phyloP scores from a whole-genome alignment of 2,113 vertebrate genomes.

The Cyanoramphus novaezelandiae region DNA sequence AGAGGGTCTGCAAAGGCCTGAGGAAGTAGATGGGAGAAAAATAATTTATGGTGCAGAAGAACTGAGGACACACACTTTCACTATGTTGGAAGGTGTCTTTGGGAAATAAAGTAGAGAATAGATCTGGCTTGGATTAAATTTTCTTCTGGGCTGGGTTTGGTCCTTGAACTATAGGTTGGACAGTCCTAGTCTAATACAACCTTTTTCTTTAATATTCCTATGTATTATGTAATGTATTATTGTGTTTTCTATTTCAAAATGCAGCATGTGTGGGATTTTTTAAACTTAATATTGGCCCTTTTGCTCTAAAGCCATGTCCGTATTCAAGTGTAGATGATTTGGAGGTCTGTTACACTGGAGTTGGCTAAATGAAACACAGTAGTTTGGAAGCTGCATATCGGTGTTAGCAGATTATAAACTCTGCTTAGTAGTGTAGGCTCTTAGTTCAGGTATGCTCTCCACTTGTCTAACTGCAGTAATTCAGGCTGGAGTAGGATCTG shows the following conservation, averaged over 20 bases:
- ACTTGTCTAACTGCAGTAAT: neutral
- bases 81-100: neutral
- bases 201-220: neutral
- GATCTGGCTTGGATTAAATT: neutral
- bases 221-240: neutral
- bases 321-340: neutral
- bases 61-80: rapidly evolving
- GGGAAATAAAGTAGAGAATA: neutral
- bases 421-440: neutral
- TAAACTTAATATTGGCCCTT: neutral
- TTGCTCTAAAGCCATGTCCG: neutral
- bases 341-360: rapidly evolving
- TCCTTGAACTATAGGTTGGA: neutral
- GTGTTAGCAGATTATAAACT: neutral
- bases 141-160: neutral
- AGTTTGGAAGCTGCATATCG: neutral
- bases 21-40: neutral
- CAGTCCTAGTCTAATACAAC: neutral
- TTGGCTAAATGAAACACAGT: neutral
- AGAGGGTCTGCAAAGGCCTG: neutral
- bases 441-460: neutral
- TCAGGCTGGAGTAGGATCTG: neutral
- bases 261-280: neutral
- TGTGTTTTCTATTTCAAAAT: neutral
- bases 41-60: neutral